phyloP scores from a whole-genome alignment of 2,888 invertebrate species.

The Noctua janthina region DNA sequence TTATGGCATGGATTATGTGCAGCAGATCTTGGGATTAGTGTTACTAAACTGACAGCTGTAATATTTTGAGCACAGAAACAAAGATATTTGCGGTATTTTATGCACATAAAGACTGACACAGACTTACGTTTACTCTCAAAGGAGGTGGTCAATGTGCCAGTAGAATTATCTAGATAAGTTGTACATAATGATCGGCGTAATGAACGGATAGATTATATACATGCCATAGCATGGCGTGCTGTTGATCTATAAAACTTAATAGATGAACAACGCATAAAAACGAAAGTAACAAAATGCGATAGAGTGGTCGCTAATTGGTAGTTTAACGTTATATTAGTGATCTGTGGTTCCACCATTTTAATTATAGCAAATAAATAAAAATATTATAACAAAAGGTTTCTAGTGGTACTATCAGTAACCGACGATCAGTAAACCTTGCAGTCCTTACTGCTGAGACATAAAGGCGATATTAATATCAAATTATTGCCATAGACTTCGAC shows the following conservation, averaged over 20 bases:
- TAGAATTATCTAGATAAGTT: slow-evolving; percentile 30
- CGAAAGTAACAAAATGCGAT: slow-evolving; percentile 19
- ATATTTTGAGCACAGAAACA: slow-evolving; percentile 6
- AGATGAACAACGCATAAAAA: slow-evolving; percentile 9
- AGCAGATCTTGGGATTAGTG: slow-evolving; percentile 35
- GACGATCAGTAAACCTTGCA: not conserved
- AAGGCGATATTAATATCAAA: not conserved
- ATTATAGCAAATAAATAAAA: not conserved
- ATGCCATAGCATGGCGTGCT: slow-evolving; percentile 34
- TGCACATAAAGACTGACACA: too few relatives aligned
- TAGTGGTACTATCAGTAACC: not conserved
- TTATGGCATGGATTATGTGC: slow-evolving; percentile 21
- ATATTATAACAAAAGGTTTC: not conserved
- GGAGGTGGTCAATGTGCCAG: slow-evolving; percentile 14
- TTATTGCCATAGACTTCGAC: too few relatives aligned
- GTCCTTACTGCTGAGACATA: not conserved
- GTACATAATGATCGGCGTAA: slow-evolving; percentile 22
- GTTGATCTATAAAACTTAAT: slow-evolving; percentile 13
- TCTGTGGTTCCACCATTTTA: not conserved
- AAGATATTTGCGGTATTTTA: not conserved
- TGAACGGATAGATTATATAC: slow-evolving; percentile 29
- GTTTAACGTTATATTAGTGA: not conserved
- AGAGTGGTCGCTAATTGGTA: not conserved
- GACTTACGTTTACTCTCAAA: not conserved
- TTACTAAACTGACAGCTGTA: slow-evolving; percentile 30